These are phyloP conservation scores for Parnassius glacialis DNA, from an alignment of 2,888 invertebrate species.

Conservation along the genomic window DNA sequence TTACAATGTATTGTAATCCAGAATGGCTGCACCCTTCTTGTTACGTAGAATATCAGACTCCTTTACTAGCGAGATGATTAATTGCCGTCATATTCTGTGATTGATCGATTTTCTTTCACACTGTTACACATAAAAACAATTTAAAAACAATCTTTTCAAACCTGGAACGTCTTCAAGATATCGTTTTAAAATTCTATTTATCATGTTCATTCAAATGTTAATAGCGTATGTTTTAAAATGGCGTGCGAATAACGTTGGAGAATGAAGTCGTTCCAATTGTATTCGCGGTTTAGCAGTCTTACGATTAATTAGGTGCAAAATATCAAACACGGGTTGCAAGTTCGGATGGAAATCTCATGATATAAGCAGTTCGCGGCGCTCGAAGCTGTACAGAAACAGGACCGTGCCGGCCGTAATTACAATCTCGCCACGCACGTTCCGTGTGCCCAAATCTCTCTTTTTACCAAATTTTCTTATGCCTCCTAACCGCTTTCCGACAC, in stretches of 20 bases:
- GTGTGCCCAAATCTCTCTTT: slow-evolving; percentile 55
- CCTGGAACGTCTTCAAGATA: slow-evolving; percentile 46
- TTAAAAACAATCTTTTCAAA: slow-evolving; percentile 48
- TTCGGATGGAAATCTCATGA: slow-evolving; percentile 51
- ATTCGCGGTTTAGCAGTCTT: slow-evolving; percentile 33
- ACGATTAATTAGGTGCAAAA: slow-evolving; percentile 66
- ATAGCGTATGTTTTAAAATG: slow-evolving; percentile 47
- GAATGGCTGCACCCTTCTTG: slow-evolving; percentile 45
- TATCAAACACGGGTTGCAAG: slow-evolving; percentile 49
- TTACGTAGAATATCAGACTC: slow-evolving; percentile 46
- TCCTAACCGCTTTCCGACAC: slow-evolving; percentile 69
- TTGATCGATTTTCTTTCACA: slow-evolving; percentile 56
- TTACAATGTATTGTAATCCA: slow-evolving; percentile 4
- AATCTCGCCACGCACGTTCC: slow-evolving; percentile 56
- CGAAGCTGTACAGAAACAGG: slow-evolving; percentile 61
- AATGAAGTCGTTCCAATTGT: slow-evolving; percentile 41
- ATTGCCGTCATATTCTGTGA: slow-evolving; percentile 60
- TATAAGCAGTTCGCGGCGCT: slow-evolving; percentile 44
- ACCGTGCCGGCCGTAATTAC: slow-evolving; percentile 66
- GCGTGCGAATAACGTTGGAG: slow-evolving; percentile 53
- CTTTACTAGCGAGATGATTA: slow-evolving; percentile 64
- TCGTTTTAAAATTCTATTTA: slow-evolving; percentile 69
- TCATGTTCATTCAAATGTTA: slow-evolving; percentile 54
- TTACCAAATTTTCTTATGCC: slow-evolving; percentile 64
- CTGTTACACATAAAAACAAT: slow-evolving; percentile 37